phyloP scores from a whole-genome alignment of 2,888 invertebrate species.

The Dinocampus coccinellae region DNA sequence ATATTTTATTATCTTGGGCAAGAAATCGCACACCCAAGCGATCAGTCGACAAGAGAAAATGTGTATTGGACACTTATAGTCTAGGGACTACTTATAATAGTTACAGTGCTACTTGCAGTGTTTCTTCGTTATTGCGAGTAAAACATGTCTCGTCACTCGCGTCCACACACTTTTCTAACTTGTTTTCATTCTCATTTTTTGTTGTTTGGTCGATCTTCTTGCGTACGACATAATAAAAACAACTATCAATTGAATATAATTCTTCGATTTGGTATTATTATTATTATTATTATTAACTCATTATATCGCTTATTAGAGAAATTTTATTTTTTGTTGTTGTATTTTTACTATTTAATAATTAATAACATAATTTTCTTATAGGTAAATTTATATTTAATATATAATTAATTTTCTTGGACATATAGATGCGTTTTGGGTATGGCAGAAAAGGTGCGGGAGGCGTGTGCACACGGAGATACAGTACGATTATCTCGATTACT shows the following conservation, averaged over 20 bases:
- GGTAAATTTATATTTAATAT: not conserved
- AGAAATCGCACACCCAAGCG: not conserved
- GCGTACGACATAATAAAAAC: slow-evolving; percentile 9
- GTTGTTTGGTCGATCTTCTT: not conserved
- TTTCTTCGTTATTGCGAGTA: not conserved
- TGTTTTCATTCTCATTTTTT: slow-evolving; percentile 35
- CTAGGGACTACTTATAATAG: slow-evolving; percentile 15
- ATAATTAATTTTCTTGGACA: slow-evolving; percentile 34
- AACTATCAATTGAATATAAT: not conserved
- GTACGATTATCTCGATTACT: slow-evolving; percentile 67
- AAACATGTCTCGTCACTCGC: slow-evolving; percentile 20
- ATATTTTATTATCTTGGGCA: slow-evolving; percentile 17
- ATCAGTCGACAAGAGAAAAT: slow-evolving; percentile 23
- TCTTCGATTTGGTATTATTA: not conserved
- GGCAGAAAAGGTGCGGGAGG: slow-evolving; percentile 70
- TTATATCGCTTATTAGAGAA: no score
- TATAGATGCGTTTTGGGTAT: slow-evolving; percentile 64
- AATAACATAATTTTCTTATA: not conserved
- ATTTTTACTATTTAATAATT: slow-evolving; percentile 25
- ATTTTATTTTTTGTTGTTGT: slow-evolving; percentile 19
- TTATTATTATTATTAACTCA: no score
- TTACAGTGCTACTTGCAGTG: not conserved
- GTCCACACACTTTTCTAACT: not conserved
- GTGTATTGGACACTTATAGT: slow-evolving; percentile 20
- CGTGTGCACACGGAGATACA: slow-evolving; percentile 68